Base-by-base conservation (phyloP, 2,888 invertebrate genomes). In the Mythimna vitellina region DNA sequence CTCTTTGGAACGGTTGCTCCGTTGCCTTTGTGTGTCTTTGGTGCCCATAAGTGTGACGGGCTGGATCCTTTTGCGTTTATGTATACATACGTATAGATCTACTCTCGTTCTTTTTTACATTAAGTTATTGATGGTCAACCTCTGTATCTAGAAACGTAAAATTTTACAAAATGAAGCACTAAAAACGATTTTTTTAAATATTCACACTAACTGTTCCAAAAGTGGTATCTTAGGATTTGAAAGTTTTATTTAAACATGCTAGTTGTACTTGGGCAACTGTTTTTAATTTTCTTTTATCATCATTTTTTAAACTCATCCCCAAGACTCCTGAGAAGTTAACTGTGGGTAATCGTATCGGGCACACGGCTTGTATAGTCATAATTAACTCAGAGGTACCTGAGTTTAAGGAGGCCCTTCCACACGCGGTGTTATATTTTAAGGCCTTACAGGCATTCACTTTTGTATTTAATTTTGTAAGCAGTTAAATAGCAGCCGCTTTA, bases 341-440 rank as follows among this genome's bases (percentile, higher is more conserved):
- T 22, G 38, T 22, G 22, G 58, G 38, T 38, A 38, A 38, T 38
- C 42, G 25, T 62, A 62, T 46, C 25, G 61, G 61, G 61, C 61
- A 62, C 60, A 61, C 42, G 10, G 10, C 61, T 62, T 62, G 61
- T 86, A 87, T 78, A 90, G 90, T 90, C 92, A 94, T 94, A 95
- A 95, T 95, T 94, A 94, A 95, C 93, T 94, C 89, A 82, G 89
- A 88, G 88, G 92, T 96, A 96, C 96, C 96, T 96, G 96, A 91
- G 92, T 91, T 90, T 90, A 90, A 88, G 88, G 79, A 86, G 89
- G 81, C 81, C 84, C 74, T 77, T 87, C 70, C 89, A 93, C 92
- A 93, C 93, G 89, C 82, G 86, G 85, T 84, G 89, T 77, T 86
- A 89, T 89, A 72, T 73, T 72, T 58, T 49, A 32, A 54, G 53